These are phyloP conservation scores for Crypturellus tataupa DNA, from an alignment of 2,797 vertebrate species.

Conservation along the genomic window DNA sequence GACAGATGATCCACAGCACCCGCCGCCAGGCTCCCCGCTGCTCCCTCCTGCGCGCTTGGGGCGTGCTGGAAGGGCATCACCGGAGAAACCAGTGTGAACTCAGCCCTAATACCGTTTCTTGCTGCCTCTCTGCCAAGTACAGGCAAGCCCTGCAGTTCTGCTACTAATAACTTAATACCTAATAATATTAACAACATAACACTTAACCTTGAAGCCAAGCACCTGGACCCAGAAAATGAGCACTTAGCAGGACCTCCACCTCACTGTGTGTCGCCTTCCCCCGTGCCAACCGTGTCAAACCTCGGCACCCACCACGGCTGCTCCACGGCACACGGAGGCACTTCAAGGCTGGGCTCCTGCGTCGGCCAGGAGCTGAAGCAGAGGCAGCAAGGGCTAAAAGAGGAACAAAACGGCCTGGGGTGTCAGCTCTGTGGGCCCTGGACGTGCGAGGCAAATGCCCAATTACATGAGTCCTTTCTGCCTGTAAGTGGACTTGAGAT, in stretches of 20 bases:
- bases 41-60: not conserved
- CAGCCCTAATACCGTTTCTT: conserved; percentile 16
- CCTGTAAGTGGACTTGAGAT: not conserved
- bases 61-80: not conserved
- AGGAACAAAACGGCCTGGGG: not conserved
- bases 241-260: conserved; percentile 1
- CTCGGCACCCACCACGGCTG: not conserved
- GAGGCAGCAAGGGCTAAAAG: not conserved
- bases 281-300: not conserved
- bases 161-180: conserved; percentile 60
- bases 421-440: not conserved
- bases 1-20: not conserved
- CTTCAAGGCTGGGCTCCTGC: not conserved
- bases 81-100: conserved; percentile 31
- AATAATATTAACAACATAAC: conserved; percentile 48
- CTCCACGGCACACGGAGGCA: not conserved
- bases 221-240: conserved; percentile 31
- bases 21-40: not conserved
- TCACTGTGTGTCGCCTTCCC: not conserved
- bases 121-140: conserved; percentile 39
- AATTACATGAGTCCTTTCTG: not conserved
- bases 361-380: not conserved
- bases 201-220: conserved; percentile 51
- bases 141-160: conserved; percentile 29
- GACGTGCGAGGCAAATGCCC: conserved; percentile 5